These are phyloP conservation scores for Acleris cristana DNA, from an alignment of 2,888 invertebrate genomes.

Conservation along the genomic window DNA sequence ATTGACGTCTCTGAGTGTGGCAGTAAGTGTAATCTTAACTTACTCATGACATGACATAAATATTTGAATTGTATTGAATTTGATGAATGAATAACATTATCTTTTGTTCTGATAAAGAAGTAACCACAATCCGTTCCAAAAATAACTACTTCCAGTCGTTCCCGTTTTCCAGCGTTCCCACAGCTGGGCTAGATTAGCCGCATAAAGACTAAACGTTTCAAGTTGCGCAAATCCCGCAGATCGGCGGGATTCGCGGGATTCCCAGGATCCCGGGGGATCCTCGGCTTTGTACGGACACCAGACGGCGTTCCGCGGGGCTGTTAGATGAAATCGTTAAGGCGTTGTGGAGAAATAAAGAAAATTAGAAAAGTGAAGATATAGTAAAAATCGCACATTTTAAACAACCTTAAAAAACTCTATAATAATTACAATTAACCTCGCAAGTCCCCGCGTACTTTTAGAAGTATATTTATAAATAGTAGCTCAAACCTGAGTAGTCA, in stretches of 20 bases:
- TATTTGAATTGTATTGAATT: no score
- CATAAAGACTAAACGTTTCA: conserved; percentile 35
- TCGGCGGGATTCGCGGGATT: conserved; percentile 23
- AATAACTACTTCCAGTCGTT: background rate
- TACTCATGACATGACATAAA: no score
- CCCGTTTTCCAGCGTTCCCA: conserved; percentile 1
- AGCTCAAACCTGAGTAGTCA: no score
- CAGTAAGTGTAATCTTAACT: no score
- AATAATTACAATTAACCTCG: no score
- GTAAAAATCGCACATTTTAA: background rate
- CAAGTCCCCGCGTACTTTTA: no score
- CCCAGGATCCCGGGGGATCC: conserved; percentile 22
- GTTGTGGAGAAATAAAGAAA: conserved; percentile 10
- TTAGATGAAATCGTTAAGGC: conserved; percentile 33
- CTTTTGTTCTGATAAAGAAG: no score
- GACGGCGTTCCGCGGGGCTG: conserved; percentile 26
- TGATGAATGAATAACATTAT: no score
- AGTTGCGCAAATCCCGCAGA: conserved; percentile 35
- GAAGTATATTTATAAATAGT: no score
- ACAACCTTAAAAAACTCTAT: no score
- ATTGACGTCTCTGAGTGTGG: no score
- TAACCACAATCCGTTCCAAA: background rate
- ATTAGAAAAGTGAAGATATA: background rate
- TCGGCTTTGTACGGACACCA: conserved; percentile 35
- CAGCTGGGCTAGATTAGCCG: conserved; percentile 29